Conservation (phyloP, 1,140 invertebrate species). For the Zophobas atratus region DNA sequence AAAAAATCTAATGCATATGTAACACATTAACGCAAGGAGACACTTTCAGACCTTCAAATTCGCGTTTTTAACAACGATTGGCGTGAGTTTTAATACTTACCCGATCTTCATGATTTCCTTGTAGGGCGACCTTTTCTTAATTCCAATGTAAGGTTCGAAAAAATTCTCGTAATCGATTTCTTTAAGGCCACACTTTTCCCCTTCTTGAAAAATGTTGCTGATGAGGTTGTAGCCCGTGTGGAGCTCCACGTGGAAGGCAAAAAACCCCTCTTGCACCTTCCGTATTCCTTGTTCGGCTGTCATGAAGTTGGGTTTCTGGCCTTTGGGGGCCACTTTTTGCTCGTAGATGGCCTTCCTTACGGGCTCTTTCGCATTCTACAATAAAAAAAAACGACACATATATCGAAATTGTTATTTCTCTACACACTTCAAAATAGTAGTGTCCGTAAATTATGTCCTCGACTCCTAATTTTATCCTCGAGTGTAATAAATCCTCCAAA, state of each 20-base stretch:
- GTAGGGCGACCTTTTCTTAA: constrained; percentile 73
- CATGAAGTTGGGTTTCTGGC: constrained; percentile 71
- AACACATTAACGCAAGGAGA: too few relatives aligned
- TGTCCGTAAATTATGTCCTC: constrained; percentile 73
- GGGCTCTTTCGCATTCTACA: constrained; percentile 68
- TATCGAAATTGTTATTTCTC: not conserved
- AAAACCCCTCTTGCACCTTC: constrained; percentile 72
- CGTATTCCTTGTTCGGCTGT: constrained; percentile 72
- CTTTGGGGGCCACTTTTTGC: constrained; percentile 73
- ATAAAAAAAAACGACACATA: not conserved
- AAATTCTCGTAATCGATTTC: constrained; percentile 74
- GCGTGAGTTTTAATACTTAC: constrained; percentile 62
- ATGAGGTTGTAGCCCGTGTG: constrained; percentile 75
- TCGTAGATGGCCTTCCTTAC: constrained; percentile 73
- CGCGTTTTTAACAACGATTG: too few relatives aligned
- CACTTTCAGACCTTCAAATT: too few relatives aligned
- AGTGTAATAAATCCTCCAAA: constrained; percentile 67
- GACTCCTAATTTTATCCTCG: constrained; percentile 73
- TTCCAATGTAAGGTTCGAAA: constrained; percentile 71
- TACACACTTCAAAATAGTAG: constrained; percentile 70
- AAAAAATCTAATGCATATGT: too few relatives aligned
- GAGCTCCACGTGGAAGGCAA: constrained; percentile 76
- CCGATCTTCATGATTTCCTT: constrained; percentile 75
- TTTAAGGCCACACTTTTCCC: constrained; percentile 76
- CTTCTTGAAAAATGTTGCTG: constrained; percentile 74